phyloP scores from a whole-genome alignment of 2,888 invertebrate species.

The Glaucopsyche alexis region DNA sequence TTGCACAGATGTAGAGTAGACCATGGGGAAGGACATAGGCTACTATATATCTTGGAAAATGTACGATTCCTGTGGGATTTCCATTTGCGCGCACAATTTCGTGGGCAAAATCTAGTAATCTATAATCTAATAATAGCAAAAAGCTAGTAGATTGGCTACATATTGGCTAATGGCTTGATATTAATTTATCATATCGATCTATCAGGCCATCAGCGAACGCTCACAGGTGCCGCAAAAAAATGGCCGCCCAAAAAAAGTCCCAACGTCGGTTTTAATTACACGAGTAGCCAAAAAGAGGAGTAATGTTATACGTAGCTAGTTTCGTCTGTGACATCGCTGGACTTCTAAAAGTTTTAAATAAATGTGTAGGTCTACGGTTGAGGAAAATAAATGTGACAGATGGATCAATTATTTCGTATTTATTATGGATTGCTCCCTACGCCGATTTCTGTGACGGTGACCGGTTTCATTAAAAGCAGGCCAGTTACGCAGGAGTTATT shows the following conservation, averaged over 20 bases:
- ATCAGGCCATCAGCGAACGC: not conserved
- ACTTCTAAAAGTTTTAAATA: not conserved
- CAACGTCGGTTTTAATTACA: not conserved
- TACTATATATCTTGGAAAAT: too few species aligned
- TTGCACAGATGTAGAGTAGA: too few species aligned
- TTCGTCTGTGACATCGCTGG: not conserved
- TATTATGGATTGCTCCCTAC: too few species aligned
- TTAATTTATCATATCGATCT: not conserved
- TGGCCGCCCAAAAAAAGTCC: not conserved
- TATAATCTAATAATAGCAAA: not conserved
- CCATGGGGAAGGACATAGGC: too few species aligned
- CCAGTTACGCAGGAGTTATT: too few species aligned
- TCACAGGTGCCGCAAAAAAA: slow-evolving; percentile 5
- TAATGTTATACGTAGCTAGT: not conserved
- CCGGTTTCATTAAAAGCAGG: too few species aligned
- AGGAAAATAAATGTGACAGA: too few species aligned
- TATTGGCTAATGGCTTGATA: not conserved
- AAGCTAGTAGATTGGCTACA: not conserved
- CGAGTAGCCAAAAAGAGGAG: not conserved
- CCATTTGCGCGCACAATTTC: too few species aligned
- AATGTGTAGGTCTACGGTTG: not conserved
- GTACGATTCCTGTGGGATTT: too few species aligned
- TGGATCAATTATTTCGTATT: too few species aligned
- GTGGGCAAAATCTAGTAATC: too few species aligned
- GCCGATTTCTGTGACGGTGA: too few species aligned